Conservation (phyloP, 92 coral and sea anemone species). For the Zoanthus solanderi region DNA sequence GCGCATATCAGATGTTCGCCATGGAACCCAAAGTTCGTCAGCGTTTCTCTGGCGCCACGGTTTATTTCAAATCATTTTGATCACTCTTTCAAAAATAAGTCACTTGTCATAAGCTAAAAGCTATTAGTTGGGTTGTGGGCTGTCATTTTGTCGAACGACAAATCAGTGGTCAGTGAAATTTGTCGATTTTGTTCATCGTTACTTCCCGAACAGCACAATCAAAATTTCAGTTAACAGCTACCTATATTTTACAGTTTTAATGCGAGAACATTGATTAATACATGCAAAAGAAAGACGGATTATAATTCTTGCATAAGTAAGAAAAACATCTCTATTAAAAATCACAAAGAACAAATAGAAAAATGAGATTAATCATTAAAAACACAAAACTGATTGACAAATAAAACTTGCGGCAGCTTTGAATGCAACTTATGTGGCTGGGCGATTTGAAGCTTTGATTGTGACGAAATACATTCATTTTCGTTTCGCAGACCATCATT, state of each 20-base stretch:
- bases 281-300: not conserved
- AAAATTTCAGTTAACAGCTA: no score
- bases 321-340: not conserved
- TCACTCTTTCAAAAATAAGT: not conserved
- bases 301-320: no score
- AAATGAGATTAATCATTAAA: constrained; percentile 24
- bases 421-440: constrained; percentile 8
- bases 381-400: constrained; percentile 26
- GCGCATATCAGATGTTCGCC: not conserved
- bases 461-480: constrained; percentile 10
- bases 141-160: not conserved
- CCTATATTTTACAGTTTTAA: no score
- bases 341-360: constrained; percentile 26
- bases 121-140: not conserved
- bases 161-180: not conserved
- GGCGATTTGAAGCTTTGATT: constrained; percentile 6
- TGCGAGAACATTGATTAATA: not conserved
- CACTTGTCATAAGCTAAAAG: not conserved
- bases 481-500: constrained; percentile 38
- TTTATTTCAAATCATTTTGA: not conserved
- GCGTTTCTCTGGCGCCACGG: not conserved
- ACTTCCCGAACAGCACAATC: no score
- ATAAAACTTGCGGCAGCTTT: constrained; percentile 6
- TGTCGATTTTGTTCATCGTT: not conserved
- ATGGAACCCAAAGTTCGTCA: not conserved